These are phyloP conservation scores for Actinia tenebrosa DNA, from an alignment of 64 coral and sea anemone species.

Conservation along the genomic window DNA sequence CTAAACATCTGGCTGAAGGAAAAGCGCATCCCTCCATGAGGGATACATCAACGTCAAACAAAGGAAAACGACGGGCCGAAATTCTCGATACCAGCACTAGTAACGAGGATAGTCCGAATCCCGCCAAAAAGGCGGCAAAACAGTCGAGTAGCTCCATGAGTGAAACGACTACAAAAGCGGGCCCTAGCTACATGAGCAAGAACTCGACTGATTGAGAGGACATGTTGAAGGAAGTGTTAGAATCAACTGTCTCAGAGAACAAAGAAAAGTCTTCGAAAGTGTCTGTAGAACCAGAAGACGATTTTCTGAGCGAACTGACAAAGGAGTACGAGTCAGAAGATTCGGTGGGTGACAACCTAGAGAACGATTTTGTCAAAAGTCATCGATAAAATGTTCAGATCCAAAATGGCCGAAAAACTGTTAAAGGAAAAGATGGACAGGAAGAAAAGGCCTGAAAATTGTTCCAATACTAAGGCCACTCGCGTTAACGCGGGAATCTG, in stretches of 20 bases:
- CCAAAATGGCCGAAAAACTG: not conserved
- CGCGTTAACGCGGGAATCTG: conserved; percentile 24
- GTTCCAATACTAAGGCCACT: conserved; percentile 5
- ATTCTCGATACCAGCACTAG: not conserved
- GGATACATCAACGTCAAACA: not conserved
- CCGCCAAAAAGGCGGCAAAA: conserved; percentile 1
- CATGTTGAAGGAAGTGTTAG: not conserved
- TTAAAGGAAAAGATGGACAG: conserved; percentile 12
- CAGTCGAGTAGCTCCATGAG: not conserved
- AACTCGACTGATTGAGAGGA: conserved; percentile 4
- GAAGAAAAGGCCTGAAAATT: conserved; percentile 22
- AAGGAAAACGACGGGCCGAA: not conserved
- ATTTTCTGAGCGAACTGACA: not conserved
- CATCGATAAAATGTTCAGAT: conserved; percentile 31
- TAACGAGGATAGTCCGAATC: not conserved
- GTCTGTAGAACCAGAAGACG: not conserved
- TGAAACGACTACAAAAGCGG: not conserved
- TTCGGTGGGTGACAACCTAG: not conserved
- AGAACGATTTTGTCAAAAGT: not conserved
- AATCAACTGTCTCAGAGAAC: not conserved
- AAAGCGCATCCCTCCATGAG: not conserved
- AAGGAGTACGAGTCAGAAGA: conserved; percentile 18
- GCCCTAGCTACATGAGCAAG: not conserved
- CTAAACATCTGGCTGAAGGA: not conserved
- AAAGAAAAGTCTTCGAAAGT: not conserved